Conservation (phyloP, 2,888 invertebrate species). For the Exephanes ischioxanthus region DNA sequence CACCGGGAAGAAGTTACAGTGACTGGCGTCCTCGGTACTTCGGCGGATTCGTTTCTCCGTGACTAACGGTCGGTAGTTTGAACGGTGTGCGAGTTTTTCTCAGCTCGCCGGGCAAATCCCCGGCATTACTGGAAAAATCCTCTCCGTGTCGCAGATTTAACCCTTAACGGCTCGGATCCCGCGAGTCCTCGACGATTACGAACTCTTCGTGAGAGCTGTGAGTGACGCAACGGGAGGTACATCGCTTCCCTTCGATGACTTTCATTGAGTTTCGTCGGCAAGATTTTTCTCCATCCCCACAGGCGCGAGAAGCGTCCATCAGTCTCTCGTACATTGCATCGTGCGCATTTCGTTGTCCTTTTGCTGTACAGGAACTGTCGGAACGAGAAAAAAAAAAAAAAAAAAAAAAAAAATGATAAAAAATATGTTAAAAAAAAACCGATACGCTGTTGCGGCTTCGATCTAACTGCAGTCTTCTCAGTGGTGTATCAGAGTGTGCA, state of each 20-base stretch:
- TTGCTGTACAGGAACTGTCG: background rate
- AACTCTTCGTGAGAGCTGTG: background rate
- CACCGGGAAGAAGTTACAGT: background rate
- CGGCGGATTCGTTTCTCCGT: constrained; percentile 16
- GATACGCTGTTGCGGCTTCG: constrained; percentile 21
- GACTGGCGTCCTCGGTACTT: background rate
- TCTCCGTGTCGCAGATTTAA: constrained; percentile 8
- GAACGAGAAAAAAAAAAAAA: background rate
- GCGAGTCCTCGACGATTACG: constrained; percentile 27
- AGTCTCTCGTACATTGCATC: background rate
- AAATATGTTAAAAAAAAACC: background rate
- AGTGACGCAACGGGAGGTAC: background rate
- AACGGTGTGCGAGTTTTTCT: constrained; percentile 4
- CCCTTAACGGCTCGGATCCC: background rate
- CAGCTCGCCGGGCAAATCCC: constrained; percentile 37
- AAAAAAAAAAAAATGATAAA: background rate
- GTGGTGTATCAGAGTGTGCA: constrained; percentile 13
- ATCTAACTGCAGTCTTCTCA: constrained; percentile 5
- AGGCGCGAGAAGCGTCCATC: background rate
- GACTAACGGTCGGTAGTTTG: constrained; percentile 6
- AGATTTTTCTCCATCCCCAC: background rate
- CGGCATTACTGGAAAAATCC: constrained; percentile 45
- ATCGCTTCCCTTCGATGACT: background rate
- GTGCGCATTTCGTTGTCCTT: background rate
- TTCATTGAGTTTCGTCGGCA: background rate